Percentiles rank a stretch among this genome's conserved stretches.
Conservation (phyloP, 2,888 invertebrate genomes). For the Rotaria socialis region DNA sequence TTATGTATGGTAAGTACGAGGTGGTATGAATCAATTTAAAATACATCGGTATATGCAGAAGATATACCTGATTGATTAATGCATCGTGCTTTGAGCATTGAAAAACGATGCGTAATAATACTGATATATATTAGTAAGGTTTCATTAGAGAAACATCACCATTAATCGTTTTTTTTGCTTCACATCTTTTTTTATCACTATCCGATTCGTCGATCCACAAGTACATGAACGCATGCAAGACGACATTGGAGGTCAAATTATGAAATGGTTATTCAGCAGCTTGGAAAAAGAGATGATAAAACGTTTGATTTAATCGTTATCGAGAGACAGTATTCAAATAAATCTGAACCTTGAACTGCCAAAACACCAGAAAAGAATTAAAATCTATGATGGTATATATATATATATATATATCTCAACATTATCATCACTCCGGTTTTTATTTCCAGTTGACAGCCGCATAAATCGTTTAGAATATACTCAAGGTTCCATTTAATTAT, state of each 20-base stretch:
- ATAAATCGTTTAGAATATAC: not conserved
- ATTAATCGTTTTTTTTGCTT: not conserved
- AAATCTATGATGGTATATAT: not conserved
- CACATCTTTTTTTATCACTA: not conserved
- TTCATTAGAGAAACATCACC: not conserved
- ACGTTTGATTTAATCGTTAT: conserved; percentile 1
- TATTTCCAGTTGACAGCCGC: not conserved
- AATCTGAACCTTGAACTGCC: not conserved
- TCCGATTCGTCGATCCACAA: not conserved
- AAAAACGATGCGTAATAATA: not conserved
- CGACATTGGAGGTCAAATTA: not conserved
- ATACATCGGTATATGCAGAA: not conserved
- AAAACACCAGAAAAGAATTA: not conserved
- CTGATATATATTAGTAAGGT: not conserved
- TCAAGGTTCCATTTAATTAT: not conserved
- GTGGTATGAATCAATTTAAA: conserved; percentile 29
- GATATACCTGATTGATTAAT: conserved; percentile 18
- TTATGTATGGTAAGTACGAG: not conserved
- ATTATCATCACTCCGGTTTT: not conserved
- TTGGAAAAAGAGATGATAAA: not conserved
- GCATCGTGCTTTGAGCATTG: not conserved
- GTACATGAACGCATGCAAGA: not conserved
- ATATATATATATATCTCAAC: not conserved
- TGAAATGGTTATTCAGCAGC: not conserved
- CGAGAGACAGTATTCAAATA: not conserved